Base-by-base conservation (phyloP, 2,888 invertebrate species). In the Coenonympha glycerion region DNA sequence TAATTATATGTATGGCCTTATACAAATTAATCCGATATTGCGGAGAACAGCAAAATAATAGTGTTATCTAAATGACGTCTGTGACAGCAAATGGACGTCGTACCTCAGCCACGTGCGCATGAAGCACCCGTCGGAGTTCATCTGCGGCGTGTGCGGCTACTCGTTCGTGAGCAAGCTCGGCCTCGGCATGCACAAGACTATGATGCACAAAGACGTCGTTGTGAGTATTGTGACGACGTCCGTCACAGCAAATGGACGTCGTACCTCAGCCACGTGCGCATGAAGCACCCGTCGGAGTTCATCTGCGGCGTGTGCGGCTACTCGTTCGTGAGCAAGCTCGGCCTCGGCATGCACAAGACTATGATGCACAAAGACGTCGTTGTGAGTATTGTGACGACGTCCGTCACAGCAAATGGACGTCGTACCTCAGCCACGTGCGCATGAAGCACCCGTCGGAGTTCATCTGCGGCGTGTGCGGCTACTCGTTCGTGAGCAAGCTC, bases 401-500 rank as follows among this genome's bases (percentile, higher is more conserved):
- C 2, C 3, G 9, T 47, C 40, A 0, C 62, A 86, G 86, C 1
- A 82, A 84, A 46, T 80, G 82, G 79, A 86, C 86, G 16, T 86
- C 86, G 2, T 82, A 85, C 58, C 68, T 86, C 3, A 76, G 76
- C 28, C 86, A 87, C 68, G 80, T 87, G 47, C 76, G 86, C 15
- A 84, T 85, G 47, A 87, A 87, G 60, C 86, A 86, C 54, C 86
- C 85, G 1, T 86, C 85, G 11, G 74, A 83, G 62, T 78, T 76
- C 67, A 78, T 86, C 34, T 87, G 86, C 66, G 74, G 75, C 34
- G 72, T 71, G 11, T 87, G 86, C 65, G 86, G 86, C 0, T 83
- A 84, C 67, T 85, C 85, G 0, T 87, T 80, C 69, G 80, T 86
- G 47, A 85, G 85, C 67, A 68, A 71, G 41, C 73, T 84, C 6